These are phyloP conservation scores for Heterodera schachtii DNA, from an alignment of 1,140 invertebrate genomes.

Conservation along the genomic window DNA sequence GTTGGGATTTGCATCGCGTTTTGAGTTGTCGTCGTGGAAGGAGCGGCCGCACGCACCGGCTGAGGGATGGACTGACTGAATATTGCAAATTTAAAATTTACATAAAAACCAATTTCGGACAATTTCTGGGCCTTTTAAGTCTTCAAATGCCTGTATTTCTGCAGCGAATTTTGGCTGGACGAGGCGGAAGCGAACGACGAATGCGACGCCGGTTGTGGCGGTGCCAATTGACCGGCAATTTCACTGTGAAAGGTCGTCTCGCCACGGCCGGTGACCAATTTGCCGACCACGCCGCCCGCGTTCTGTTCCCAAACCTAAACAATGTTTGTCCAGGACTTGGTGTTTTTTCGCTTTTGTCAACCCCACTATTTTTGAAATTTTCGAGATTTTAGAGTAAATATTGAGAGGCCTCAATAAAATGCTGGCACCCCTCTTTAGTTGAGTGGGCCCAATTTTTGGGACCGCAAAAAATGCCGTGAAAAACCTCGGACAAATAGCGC, in stretches of 20 bases:
- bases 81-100: not conserved
- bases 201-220: not conserved
- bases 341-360: not conserved
- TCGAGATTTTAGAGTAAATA: conserved; percentile 5
- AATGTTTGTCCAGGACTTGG: not conserved
- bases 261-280: conserved; percentile 32
- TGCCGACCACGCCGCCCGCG: conserved; percentile 50
- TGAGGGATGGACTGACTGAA: conserved; percentile 3
- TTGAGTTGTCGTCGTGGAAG: too few species aligned
- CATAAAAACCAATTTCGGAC: too few species aligned
- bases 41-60: conserved; percentile 7
- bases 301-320: conserved; percentile 57
- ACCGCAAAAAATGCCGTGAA: not conserved
- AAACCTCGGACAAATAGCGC: conserved; percentile 53
- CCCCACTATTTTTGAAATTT: not conserved
- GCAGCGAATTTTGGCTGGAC: not conserved
- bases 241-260: conserved; percentile 38
- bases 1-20: conserved; percentile 44
- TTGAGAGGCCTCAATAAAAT: not conserved
- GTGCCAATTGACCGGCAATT: not conserved
- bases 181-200: not conserved
- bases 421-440: too few species aligned
- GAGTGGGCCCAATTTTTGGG: not conserved
- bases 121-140: not conserved
- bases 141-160: not conserved